A percentile compares a stretch with the other conserved stretches of the same genome.
Evolutionary conservation across 2,888 invertebrate species (phyloP).

Genomic region (Apocheima hispidaria): DNA sequence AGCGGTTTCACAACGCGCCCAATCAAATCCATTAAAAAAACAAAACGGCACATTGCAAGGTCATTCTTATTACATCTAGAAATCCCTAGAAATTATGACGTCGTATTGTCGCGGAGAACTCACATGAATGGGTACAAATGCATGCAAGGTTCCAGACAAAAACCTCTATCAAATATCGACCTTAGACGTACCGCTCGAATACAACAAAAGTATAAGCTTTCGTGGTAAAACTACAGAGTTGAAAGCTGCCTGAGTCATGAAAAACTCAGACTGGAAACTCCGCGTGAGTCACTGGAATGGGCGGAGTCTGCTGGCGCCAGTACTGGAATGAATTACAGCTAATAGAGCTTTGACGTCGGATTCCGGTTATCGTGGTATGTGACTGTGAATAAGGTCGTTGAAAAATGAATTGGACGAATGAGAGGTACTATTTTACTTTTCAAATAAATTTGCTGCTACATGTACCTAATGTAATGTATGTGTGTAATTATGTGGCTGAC

Average conservation of each 20-base stretch:
- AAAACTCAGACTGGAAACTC: conserved; percentile 36
- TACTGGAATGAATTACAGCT: conserved; percentile 33
- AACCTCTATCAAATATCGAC: conserved; percentile 44
- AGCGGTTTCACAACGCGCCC: conserved; percentile 47
- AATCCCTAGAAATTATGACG: conserved; percentile 40
- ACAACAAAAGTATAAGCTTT: conserved; percentile 12
- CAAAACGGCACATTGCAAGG: conserved; percentile 57
- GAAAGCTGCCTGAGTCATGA: conserved; percentile 17
- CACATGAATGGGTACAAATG: conserved; percentile 37
- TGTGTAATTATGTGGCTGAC: too few relatives aligned
- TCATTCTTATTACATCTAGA: conserved; percentile 43
- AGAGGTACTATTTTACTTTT: too few relatives aligned
- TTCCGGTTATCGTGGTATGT: conserved; percentile 12
- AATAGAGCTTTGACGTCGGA: conserved; percentile 35
- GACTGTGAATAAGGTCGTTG: conserved; percentile 2
- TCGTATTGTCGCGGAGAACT: conserved; percentile 43
- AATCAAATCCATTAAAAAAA: conserved; percentile 45
- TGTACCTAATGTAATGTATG: too few relatives aligned
- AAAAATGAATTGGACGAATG: not conserved
- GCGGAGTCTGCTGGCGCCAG: conserved; percentile 42
- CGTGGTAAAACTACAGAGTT: not conserved
- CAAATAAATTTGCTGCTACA: too few relatives aligned
- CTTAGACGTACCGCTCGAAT: conserved; percentile 33
- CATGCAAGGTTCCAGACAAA: conserved; percentile 10
- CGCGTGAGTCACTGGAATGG: conserved; percentile 39